Base-by-base conservation (phyloP, 2,888 invertebrate species). In the Apamea sordens region DNA sequence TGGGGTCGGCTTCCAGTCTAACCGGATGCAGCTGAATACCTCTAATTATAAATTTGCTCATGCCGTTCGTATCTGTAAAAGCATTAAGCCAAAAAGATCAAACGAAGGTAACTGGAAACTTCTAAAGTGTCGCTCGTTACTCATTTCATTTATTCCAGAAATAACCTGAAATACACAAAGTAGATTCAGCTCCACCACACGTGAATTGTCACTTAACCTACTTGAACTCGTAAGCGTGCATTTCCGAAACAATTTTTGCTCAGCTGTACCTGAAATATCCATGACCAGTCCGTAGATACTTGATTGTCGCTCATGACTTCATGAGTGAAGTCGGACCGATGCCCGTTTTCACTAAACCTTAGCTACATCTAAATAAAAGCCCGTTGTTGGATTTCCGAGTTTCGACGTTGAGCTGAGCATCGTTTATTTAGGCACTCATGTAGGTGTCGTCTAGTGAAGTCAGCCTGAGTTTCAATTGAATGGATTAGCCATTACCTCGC, bases 161-260 rank as follows among this genome's bases (percentile, higher is more conserved):
- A 76, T 82, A 79, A 56, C 63, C 63, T 73, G 68, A 70, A 83
- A 73, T 59, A 59, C 36, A 50, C 59, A 56, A 50, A 44, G 44
- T 68, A 44, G 2, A 69, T 78, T 67, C 64, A 41, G 71, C 44
- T 13, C 47, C 72, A 53, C 36, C 24, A 65, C 67, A 75, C 80
- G 73, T 73, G 41, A 84, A 77, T 84, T 82, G 77, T 82, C 84
- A 86, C 76, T 88, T 81, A 72, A 88, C 83, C 88, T 88, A 83
- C 77, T 80, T 86, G 21, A 56, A 63, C 72, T 73, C 69, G 53
- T 83, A 81, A 88, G 76, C 69, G 68, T 84, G 80, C 77, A 84
- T 83, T 86, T 88, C 88, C 88, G 86, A 83, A 83, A 77, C 71
- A 15, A 77, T 83, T 85, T 82, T 76, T 61, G 41, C 67, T 61